phyloP scores from a whole-genome alignment of 2,888 invertebrate species.

The Eristalis pertinax region DNA sequence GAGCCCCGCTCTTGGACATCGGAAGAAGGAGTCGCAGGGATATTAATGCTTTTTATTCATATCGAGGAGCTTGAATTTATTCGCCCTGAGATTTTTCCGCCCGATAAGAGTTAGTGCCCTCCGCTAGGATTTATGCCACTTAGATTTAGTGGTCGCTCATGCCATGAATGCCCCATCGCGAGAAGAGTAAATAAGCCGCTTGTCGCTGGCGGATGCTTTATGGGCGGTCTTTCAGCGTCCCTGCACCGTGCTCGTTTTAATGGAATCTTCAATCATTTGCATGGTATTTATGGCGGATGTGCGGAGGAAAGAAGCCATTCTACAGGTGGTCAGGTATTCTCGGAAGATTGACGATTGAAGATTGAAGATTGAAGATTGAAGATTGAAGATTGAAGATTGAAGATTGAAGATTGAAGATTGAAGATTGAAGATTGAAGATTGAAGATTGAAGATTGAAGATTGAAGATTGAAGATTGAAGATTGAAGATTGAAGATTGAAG shows the following conservation, averaged over 20 bases:
- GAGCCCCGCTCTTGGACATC: background rate
- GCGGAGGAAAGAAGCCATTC: background rate
- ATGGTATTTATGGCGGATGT: background rate
- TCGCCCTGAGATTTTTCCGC: slow-evolving; percentile 47
- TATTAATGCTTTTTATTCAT: slow-evolving; percentile 64
- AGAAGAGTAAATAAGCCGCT: slow-evolving; percentile 51
- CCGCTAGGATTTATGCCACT: slow-evolving; percentile 57
- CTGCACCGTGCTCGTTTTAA: background rate
- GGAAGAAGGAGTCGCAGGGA: slow-evolving; percentile 8
- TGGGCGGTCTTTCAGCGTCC: slow-evolving; percentile 25
- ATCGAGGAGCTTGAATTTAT: slow-evolving; percentile 58
- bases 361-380: background rate
- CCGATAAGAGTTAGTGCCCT: slow-evolving; percentile 59
- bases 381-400: background rate
- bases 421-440: background rate
- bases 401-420: background rate
- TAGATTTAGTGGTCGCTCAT: slow-evolving; percentile 66
- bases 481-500: background rate
- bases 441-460: background rate
- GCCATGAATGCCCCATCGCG: slow-evolving; percentile 17
- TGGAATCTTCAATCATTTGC: background rate
- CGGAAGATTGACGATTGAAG: background rate
- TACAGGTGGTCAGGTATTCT: background rate
- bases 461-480: background rate
- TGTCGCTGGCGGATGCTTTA: slow-evolving; percentile 50